These are phyloP conservation scores for Amphilophus citrinellus DNA, from an alignment of 2,113 vertebrate species.

Conservation along the genomic window DNA sequence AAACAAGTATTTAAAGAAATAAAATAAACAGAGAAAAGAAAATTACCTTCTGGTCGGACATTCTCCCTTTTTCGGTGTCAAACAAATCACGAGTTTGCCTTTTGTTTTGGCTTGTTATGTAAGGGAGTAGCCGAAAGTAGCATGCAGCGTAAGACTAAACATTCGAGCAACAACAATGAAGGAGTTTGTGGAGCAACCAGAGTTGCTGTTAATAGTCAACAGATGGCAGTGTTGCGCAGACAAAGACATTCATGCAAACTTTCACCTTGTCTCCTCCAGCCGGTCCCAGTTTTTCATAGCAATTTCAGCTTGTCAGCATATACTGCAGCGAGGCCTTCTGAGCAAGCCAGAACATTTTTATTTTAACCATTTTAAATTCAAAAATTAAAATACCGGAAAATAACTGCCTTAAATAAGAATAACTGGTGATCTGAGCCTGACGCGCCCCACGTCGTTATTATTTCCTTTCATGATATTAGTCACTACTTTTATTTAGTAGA, in stretches of 20 bases:
- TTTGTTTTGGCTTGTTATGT: conserved; percentile 54
- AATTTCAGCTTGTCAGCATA: background rate
- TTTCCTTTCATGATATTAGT: background rate
- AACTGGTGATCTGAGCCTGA: background rate
- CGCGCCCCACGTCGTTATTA: background rate
- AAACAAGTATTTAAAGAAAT: conserved; percentile 50
- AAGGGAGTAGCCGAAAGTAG: background rate
- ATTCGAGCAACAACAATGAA: background rate
- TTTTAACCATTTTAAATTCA: background rate
- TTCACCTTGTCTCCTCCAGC: background rate
- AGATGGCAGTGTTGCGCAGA: conserved; percentile 71
- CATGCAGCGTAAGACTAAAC: background rate
- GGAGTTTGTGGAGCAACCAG: background rate
- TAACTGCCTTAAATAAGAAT: rapidly evolving
- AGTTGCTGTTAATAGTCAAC: conserved; percentile 18
- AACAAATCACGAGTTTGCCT: conserved; percentile 49
- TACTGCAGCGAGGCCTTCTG: background rate
- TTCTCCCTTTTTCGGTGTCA: conserved; percentile 40
- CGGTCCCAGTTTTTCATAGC: conserved; percentile 6
- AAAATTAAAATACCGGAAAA: background rate
- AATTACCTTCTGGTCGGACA: conserved; percentile 54
- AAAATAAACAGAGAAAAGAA: conserved; percentile 60
- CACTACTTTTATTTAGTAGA: background rate
- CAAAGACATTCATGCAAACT: background rate
- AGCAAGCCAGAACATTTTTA: background rate